Conservation (phyloP, 2,888 invertebrate genomes). For the Sphaerophoria taeniata region DNA sequence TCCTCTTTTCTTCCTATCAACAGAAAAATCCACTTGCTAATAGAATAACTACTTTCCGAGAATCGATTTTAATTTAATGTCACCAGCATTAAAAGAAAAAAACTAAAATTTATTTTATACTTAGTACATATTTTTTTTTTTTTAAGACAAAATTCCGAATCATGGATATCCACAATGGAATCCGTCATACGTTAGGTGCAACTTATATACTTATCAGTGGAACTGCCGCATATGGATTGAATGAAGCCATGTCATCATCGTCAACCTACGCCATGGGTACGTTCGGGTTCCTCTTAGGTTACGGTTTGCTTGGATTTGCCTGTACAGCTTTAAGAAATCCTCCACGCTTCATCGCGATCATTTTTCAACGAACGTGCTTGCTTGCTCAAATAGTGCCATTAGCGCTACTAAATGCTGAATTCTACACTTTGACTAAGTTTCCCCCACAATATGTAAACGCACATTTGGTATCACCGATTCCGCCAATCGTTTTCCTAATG, state of each 20-base stretch:
- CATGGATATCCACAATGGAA: slow-evolving; percentile 60
- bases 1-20: too few species aligned
- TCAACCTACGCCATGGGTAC: slow-evolving; percentile 61
- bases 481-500: slow-evolving; percentile 62
- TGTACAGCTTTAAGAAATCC: slow-evolving; percentile 66
- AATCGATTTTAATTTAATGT: too few species aligned
- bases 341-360: slow-evolving; percentile 4
- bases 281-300: too few species aligned
- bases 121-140: too few species aligned
- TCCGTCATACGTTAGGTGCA: slow-evolving; percentile 59
- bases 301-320: slow-evolving; percentile 73
- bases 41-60: too few species aligned
- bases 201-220: slow-evolving; percentile 74
- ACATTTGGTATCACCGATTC: slow-evolving; percentile 51
- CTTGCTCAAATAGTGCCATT: slow-evolving; percentile 71
- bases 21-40: too few species aligned
- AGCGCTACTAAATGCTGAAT: slow-evolving; percentile 67
- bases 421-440: slow-evolving; percentile 56
- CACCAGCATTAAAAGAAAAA: too few species aligned
- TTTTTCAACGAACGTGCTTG: slow-evolving; percentile 54
- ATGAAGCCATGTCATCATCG: slow-evolving; percentile 18
- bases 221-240: slow-evolving; percentile 74
- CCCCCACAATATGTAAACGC: slow-evolving; percentile 37
- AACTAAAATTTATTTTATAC: too few species aligned
- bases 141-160: slow-evolving; percentile 40